Conservation (phyloP, 2,113 vertebrate genomes). For the Guaruba guarouba region DNA sequence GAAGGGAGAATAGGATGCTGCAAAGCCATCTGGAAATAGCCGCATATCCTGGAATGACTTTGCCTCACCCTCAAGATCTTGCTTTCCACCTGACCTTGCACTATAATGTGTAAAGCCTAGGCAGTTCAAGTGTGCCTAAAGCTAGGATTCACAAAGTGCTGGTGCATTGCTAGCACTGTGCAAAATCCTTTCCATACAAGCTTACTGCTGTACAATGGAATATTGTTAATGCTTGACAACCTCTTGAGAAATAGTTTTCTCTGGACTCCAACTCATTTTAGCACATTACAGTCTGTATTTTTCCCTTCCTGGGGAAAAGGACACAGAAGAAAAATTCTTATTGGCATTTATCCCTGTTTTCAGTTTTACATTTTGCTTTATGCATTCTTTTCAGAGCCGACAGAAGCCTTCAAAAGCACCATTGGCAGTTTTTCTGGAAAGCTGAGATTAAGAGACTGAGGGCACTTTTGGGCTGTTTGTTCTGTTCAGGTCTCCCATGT, state of each 20-base stretch:
- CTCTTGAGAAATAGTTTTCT: not conserved
- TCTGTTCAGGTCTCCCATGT: not conserved
- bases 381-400: not conserved
- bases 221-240: not conserved
- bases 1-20: not conserved
- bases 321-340: not conserved
- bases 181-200: not conserved
- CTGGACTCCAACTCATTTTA: not conserved
- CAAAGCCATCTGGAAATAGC: not conserved
- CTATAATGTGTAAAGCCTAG: not conserved
- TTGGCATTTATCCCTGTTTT: not conserved
- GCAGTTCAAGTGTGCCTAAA: not conserved
- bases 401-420: not conserved
- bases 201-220: not conserved
- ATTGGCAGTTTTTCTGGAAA: not conserved
- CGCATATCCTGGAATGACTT: not conserved
- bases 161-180: not conserved
- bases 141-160: not conserved
- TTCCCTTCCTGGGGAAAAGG: not conserved
- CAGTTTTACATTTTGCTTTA: not conserved
- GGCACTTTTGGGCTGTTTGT: not conserved
- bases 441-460: not conserved
- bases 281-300: not conserved
- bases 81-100: accelerated
- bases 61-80: not conserved